Base-by-base conservation (phyloP, 2,888 invertebrate species). In the Toxonevra muliebris region DNA sequence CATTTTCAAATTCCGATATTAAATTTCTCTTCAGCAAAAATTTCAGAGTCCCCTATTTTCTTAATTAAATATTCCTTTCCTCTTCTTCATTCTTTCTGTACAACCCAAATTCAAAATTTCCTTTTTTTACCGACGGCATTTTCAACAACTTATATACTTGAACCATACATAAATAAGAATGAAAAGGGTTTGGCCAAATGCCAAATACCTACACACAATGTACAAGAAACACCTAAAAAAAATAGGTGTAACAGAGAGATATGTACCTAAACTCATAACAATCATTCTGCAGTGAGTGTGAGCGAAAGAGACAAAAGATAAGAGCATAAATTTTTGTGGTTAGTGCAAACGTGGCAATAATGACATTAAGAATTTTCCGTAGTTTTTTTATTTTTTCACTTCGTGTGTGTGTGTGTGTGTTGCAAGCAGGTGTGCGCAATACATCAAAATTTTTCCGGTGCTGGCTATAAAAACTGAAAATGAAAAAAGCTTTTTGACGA, bases 391-490 rank as follows among this genome's bases (percentile, higher is more conserved):
- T 30, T 15, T 53, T 19, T 19, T 20, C 19, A 53, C n/a, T 41
- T 52, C 2, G 1, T 15, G 20, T 8, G 15, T 41, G 20, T 52
- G 61, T 19, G 41, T 53, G 53, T 52, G 53, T 69, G 19, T 48
- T 12, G 64, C 50, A 30, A 61, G 66, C 74, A 74, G 74, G 74
- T 74, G 72, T 72, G 71, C 71, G 72, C 72, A 71, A 72, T 74
- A 66, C 68, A 73, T 73, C 73, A 73, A 65, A 48, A 50, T 42
- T 54, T 66, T 55, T 65, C 19, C 40, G 45, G 41, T 45, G 43
- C 58, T 65, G 53, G 68, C 64, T 12, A 54, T 65, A n/a, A 30
- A 30, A 30, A 30, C n/a, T n/a, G n/a, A n/a, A n/a, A n/a, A n/a
- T n/a, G n/a, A 30, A 68, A 65, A 59, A 19, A 52, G 10, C 60